phyloP scores from a whole-genome alignment of 2,113 vertebrate species.

The Sander lucioperca region DNA sequence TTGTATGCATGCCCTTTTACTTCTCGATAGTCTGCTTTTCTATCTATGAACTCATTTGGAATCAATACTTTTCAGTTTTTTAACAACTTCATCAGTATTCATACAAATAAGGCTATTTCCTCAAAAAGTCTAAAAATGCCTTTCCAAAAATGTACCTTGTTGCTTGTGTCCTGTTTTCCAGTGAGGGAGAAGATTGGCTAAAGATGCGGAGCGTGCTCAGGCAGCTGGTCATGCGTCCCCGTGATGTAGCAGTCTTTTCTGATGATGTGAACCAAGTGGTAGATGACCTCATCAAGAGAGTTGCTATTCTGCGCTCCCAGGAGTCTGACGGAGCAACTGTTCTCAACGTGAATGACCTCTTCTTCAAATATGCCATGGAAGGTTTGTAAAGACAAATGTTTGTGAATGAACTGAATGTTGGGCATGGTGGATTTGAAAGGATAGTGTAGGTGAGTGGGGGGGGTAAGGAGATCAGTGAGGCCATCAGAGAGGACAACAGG shows the following conservation, averaged over 20 bases:
- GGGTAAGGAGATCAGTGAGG: background rate
- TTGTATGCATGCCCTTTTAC: background rate
- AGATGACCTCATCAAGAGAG: constrained; percentile 88
- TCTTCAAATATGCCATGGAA: constrained; percentile 98
- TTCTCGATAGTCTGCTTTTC: background rate
- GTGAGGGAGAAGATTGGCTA: constrained; percentile 93
- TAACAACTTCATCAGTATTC: background rate
- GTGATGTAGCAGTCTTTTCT: constrained; percentile 89
- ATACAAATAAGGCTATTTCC: background rate
- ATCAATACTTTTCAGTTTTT: too few species aligned
- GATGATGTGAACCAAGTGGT: constrained; percentile 90
- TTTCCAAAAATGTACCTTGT: background rate
- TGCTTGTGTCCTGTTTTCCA: constrained; percentile 60
- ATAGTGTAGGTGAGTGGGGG: background rate
- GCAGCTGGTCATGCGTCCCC: constrained; percentile 92
- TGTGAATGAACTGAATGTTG: background rate
- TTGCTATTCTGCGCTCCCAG: constrained; percentile 82
- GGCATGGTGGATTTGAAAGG: background rate
- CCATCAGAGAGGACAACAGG: background rate
- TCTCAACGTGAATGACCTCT: constrained; percentile 90
- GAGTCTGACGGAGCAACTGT: constrained; percentile 86
- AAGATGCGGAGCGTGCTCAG: constrained; percentile 92
- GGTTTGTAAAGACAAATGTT: constrained; percentile 78
- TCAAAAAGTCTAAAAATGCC: background rate
- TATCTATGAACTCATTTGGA: background rate